Conservation (phyloP, 2,113 vertebrate genomes). For the Seriola dumerili region DNA sequence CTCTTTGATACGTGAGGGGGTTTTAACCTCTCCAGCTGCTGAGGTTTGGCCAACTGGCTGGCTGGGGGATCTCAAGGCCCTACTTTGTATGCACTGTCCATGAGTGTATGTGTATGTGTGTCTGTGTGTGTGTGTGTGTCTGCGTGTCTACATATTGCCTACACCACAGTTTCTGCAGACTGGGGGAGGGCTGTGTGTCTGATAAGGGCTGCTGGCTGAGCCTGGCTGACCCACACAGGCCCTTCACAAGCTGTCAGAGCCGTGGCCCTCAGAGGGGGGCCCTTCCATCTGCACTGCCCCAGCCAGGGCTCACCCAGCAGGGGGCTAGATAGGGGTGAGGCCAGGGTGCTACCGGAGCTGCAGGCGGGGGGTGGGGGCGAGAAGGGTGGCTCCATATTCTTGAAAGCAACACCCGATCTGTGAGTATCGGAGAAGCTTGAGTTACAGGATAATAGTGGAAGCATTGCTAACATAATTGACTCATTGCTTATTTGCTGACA, state of each 20-base stretch:
- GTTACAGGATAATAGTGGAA: constrained; percentile 6
- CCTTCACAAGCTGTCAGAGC: constrained; percentile 87
- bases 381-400: constrained; percentile 69
- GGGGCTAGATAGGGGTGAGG: constrained; percentile 75
- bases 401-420: constrained; percentile 58
- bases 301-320: constrained; percentile 80
- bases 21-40: constrained; percentile 88
- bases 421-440: constrained; percentile 38
- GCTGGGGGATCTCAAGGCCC: constrained; percentile 80
- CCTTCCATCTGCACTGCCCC: constrained; percentile 79
- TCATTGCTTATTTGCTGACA: constrained; percentile 43
- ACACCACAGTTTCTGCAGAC: constrained; percentile 73
- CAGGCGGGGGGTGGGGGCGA: constrained; percentile 64
- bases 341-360: constrained; percentile 69
- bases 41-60: constrained; percentile 78
- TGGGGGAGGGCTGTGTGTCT: constrained; percentile 77
- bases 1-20: constrained; percentile 86
- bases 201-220: constrained; percentile 84
- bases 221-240: constrained; percentile 80
- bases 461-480: not conserved
- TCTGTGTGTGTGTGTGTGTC: constrained; percentile 49
- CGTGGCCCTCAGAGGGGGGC: constrained; percentile 83
- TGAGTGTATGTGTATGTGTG: constrained; percentile 61
- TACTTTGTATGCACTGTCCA: constrained; percentile 84
- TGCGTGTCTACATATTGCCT: constrained; percentile 66